A percentile compares a stretch with the other conserved stretches of the same genome.
phyloP scores from a whole-genome alignment of 2,113 vertebrate genomes.

The Cephalopholis sonnerati region DNA sequence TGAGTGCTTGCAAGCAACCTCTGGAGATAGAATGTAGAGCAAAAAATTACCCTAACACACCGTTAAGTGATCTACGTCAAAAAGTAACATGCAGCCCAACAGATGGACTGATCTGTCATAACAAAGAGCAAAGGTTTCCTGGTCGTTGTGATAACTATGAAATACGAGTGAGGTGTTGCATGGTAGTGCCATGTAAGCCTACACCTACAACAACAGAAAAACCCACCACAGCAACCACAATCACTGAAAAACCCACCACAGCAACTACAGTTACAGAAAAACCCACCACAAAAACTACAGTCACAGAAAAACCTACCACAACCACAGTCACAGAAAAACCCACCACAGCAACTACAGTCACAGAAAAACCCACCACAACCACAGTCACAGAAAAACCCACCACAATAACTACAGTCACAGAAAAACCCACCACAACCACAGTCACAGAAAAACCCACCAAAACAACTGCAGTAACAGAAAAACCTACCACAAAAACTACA shows the following conservation, averaged over 20 bases:
- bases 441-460: too few relatives aligned
- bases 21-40: slow-evolving; percentile 60
- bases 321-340: too few relatives aligned
- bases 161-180: slow-evolving; percentile 63
- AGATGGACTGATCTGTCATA: slow-evolving; percentile 70
- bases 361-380: too few relatives aligned
- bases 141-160: slow-evolving; percentile 56
- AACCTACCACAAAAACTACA: too few relatives aligned
- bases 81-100: slow-evolving; percentile 40
- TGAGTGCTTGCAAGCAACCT: slow-evolving; percentile 26
- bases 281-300: neutral
- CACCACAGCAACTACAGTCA: too few relatives aligned
- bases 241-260: neutral
- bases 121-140: slow-evolving; percentile 48
- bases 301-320: too few relatives aligned
- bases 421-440: neutral
- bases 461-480: too few relatives aligned
- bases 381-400: too few relatives aligned
- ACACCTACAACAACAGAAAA: neutral
- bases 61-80: slow-evolving; percentile 27
- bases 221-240: neutral
- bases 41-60: accelerated
- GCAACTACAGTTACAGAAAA: neutral
- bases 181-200: too few relatives aligned
- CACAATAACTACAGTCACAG: too few relatives aligned